Percentiles rank a stretch among this genome's conserved stretches.
Evolutionary conservation across 1,140 invertebrate species (phyloP).

Genomic region (Aphelinus atriplicis): DNA sequence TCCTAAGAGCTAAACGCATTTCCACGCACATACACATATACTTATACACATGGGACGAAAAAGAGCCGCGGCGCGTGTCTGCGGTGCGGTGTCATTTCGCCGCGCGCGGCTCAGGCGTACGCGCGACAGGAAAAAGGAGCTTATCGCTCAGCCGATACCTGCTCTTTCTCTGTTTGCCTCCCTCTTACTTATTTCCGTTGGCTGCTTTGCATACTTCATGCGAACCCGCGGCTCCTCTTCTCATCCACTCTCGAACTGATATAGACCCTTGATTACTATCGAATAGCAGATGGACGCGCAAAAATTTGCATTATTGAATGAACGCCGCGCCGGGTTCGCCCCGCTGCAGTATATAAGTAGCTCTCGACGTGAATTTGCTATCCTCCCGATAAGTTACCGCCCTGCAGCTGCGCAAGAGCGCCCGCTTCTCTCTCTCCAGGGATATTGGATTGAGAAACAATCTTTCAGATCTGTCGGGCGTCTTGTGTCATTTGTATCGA

Average conservation of each 20-base stretch:
- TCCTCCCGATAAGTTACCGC: too few relatives aligned
- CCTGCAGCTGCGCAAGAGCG: too few relatives aligned
- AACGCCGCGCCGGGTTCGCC: background rate
- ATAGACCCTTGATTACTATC: conserved; percentile 22
- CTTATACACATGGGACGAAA: background rate
- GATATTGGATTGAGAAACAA: conserved; percentile 1
- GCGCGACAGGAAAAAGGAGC: background rate
- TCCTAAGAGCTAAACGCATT: conserved; percentile 42
- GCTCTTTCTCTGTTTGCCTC: background rate
- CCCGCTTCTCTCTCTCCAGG: too few relatives aligned
- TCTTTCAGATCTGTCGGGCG: background rate
- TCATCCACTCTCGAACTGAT: background rate
- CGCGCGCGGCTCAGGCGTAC: background rate
- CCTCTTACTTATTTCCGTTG: background rate
- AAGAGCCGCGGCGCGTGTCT: background rate
- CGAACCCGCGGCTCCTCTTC: too few relatives aligned
- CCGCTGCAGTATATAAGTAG: background rate
- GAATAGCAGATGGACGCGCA: background rate
- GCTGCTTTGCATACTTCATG: conserved; percentile 20
- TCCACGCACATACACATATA: background rate
- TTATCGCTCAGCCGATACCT: background rate
- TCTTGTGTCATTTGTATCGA: too few relatives aligned
- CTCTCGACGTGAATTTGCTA: too few relatives aligned
- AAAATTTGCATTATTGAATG: conserved; percentile 30
- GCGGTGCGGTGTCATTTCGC: conserved; percentile 9